Conservation (phyloP, 2,113 vertebrate species). For the Gadus chalcogrammus region DNA sequence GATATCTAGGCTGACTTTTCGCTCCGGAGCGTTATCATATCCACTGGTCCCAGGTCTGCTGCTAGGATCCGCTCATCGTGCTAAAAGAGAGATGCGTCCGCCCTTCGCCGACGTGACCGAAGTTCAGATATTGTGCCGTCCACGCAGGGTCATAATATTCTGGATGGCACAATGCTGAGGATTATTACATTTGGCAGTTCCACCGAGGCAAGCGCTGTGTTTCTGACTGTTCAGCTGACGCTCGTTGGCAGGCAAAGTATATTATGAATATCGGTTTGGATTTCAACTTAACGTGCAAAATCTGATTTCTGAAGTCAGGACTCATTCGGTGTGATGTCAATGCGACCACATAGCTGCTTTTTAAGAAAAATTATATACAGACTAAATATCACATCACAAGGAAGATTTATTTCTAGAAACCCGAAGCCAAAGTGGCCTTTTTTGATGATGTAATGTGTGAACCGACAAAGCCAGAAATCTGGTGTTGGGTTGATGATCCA, state of each 20-base stretch:
- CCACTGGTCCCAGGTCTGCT: constrained; percentile 8
- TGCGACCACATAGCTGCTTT: too few species aligned
- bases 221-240: not conserved
- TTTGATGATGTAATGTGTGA: too few species aligned
- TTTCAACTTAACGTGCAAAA: not conserved
- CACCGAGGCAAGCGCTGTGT: constrained; percentile 3
- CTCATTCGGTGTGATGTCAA: not conserved
- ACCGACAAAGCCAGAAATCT: too few species aligned
- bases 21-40: constrained; percentile 44
- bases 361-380: too few species aligned
- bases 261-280: constrained; percentile 4
- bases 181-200: constrained; percentile 15
- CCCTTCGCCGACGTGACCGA: constrained; percentile 16
- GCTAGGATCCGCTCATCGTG: constrained; percentile 11
- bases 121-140: constrained; percentile 27
- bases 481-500: too few species aligned
- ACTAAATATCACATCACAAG: too few species aligned
- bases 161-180: constrained; percentile 18
- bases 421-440: too few species aligned
- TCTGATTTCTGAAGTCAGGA: not conserved
- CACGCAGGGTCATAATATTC: not conserved
- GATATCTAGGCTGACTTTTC: constrained; percentile 55
- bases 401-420: too few species aligned
- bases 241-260: constrained; percentile 17
- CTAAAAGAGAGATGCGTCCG: constrained; percentile 17